Conservation (phyloP, 2,888 invertebrate species). For the Lasioglossum figueresi region DNA sequence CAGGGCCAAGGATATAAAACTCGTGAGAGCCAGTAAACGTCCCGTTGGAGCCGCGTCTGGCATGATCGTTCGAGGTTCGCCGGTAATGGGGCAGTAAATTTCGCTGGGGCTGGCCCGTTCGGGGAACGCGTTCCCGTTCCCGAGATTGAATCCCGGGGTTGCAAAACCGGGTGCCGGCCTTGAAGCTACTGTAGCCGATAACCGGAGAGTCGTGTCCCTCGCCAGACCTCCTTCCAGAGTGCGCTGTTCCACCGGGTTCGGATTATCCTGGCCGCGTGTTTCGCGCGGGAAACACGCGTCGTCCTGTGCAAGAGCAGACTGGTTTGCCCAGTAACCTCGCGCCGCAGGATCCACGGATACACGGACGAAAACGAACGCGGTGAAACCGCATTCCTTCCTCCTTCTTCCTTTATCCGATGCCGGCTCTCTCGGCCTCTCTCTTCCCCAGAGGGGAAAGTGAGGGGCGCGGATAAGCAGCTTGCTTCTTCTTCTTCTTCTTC, state of each 20-base stretch:
- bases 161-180: conserved; percentile 38
- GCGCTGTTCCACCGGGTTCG: conserved; percentile 39
- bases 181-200: conserved; percentile 45
- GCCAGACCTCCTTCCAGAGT: conserved; percentile 16
- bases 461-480: background rate
- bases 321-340: conserved; percentile 80
- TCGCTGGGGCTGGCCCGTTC: conserved; percentile 1
- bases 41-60: background rate
- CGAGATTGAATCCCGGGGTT: conserved; percentile 36
- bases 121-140: background rate
- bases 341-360: conserved; percentile 67
- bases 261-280: conserved; percentile 48
- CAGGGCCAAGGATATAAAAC: conserved; percentile 13
- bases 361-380: conserved; percentile 62
- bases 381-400: conserved; percentile 74
- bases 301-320: conserved; percentile 67
- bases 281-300: conserved; percentile 64
- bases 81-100: conserved; percentile 43
- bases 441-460: conserved; percentile 43
- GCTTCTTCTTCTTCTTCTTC: background rate
- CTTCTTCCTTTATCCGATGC: conserved; percentile 63
- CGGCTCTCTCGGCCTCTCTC: conserved; percentile 20
- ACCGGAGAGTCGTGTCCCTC: conserved; percentile 25
- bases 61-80: conserved; percentile 1
- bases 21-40: conserved; percentile 12